Evolutionary conservation across 2,113 vertebrate species (phyloP).

Genomic region (Pungitius pungitius): DNA sequence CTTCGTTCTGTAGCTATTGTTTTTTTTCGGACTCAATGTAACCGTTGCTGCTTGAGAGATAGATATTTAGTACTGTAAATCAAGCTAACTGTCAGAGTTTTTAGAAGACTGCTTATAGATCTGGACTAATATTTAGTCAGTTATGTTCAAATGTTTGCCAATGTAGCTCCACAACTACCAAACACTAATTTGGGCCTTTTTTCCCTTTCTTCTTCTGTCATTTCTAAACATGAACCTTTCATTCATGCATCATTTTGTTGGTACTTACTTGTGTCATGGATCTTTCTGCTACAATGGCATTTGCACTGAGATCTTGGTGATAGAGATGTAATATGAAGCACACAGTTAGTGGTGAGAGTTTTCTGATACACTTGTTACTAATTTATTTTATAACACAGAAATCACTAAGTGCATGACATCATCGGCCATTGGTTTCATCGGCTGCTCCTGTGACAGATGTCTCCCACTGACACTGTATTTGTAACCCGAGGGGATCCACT

Average conservation of each 20-base stretch:
- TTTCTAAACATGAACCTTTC: constrained; percentile 41
- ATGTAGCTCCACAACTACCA: constrained; percentile 79
- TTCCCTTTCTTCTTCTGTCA: constrained; percentile 11
- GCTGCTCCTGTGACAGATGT: constrained; percentile 35
- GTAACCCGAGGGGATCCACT: constrained; percentile 86
- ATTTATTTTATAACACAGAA: constrained; percentile 91
- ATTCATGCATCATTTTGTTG: constrained; percentile 77
- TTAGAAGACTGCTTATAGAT: constrained; percentile 90
- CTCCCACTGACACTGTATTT: constrained; percentile 76
- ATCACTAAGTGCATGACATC: constrained; percentile 61
- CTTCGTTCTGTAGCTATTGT: constrained; percentile 56
- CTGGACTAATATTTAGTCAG: constrained; percentile 90
- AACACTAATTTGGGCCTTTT: constrained; percentile 66
- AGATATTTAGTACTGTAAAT: constrained; percentile 96
- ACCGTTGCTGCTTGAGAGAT: constrained; percentile 94
- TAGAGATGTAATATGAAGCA: constrained; percentile 85
- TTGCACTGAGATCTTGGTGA: constrained; percentile 91
- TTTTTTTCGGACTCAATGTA: constrained; percentile 84
- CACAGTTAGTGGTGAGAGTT: constrained; percentile 78
- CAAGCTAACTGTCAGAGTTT: constrained; percentile 86
- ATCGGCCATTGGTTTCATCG: constrained; percentile 44
- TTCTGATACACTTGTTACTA: constrained; percentile 88
- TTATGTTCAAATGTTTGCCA: constrained; percentile 80
- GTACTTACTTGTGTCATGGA: constrained; percentile 81
- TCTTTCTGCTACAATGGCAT: constrained; percentile 87